Conservation (phyloP, 2,888 invertebrate species). For the Metopia argyrocephala region DNA sequence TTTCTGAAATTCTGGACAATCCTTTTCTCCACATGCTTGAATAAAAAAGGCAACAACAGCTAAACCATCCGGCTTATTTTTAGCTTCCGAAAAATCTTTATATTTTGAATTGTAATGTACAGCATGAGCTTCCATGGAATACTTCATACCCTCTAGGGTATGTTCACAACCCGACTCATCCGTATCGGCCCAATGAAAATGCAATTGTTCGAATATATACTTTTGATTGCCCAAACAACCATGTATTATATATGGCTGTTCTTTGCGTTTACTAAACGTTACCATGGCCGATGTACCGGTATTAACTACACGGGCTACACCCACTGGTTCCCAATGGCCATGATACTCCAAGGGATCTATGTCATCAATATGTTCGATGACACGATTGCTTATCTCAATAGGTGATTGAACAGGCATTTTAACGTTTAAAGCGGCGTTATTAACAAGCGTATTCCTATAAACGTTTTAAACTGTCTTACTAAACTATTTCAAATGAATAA, state of each 20-base stretch:
- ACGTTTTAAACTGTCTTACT: slow-evolving; percentile 4
- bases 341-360: slow-evolving; percentile 78
- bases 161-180: slow-evolving; percentile 89
- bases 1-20: slow-evolving; percentile 81
- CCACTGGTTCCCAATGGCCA: slow-evolving; percentile 78
- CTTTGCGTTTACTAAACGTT: slow-evolving; percentile 81
- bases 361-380: slow-evolving; percentile 78
- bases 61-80: slow-evolving; percentile 84
- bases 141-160: slow-evolving; percentile 86
- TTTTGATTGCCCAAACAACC: slow-evolving; percentile 83
- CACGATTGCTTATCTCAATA: slow-evolving; percentile 78
- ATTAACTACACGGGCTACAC: slow-evolving; percentile 77
- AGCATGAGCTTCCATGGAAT: slow-evolving; percentile 88
- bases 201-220: slow-evolving; percentile 87
- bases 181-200: slow-evolving; percentile 89
- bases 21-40: slow-evolving; percentile 81
- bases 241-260: slow-evolving; percentile 82
- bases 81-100: slow-evolving; percentile 82
- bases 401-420: slow-evolving; percentile 78
- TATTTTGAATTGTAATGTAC: slow-evolving; percentile 88
- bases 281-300: slow-evolving; percentile 81
- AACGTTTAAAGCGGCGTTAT: slow-evolving; percentile 23
- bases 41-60: slow-evolving; percentile 86
- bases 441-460: slow-evolving; percentile 38
- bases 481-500: not conserved